Evolutionary conservation across 2,113 vertebrate genomes (phyloP).

Genomic region (Melanerpes aurifrons): DNA sequence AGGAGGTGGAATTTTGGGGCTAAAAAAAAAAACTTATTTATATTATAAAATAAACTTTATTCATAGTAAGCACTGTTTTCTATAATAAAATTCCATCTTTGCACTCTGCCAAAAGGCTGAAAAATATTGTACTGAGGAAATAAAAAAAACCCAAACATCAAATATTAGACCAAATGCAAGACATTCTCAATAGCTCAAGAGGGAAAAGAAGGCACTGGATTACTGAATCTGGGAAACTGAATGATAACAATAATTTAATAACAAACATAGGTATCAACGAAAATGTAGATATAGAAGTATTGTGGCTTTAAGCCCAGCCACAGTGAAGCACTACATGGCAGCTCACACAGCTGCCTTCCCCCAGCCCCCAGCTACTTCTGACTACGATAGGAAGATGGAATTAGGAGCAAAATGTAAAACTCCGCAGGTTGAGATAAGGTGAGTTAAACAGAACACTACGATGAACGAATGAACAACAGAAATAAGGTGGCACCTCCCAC

Average conservation of each 20-base stretch:
- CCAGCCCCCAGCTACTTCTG: too few relatives aligned
- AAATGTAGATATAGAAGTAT: not conserved
- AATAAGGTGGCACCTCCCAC: too few relatives aligned
- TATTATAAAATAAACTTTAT: slow-evolving; percentile 23
- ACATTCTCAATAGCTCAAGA: not conserved
- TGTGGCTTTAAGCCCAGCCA: too few relatives aligned
- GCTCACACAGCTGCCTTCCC: too few relatives aligned
- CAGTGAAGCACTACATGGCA: too few relatives aligned
- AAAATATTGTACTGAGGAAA: slow-evolving; percentile 25
- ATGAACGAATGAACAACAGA: too few relatives aligned
- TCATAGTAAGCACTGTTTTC: not conserved
- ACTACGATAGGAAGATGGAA: too few relatives aligned
- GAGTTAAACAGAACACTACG: too few relatives aligned
- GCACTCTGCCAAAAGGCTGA: slow-evolving; percentile 6
- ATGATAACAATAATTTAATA: not conserved
- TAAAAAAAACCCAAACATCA: not conserved
- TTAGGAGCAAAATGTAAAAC: too few relatives aligned
- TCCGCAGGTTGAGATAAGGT: too few relatives aligned
- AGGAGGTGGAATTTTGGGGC: not conserved
- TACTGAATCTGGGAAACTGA: not conserved
- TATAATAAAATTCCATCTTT: not conserved
- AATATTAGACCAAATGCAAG: not conserved
- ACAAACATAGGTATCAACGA: not conserved
- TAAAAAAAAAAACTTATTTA: slow-evolving; percentile 40
- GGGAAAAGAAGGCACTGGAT: not conserved